Percentiles rank a stretch among this genome's conserved stretches.
Evolutionary conservation across 30 jellyfish, hydroid and myxozoan genomes (phyloP).

Genomic region (Turritopsis rubra): DNA sequence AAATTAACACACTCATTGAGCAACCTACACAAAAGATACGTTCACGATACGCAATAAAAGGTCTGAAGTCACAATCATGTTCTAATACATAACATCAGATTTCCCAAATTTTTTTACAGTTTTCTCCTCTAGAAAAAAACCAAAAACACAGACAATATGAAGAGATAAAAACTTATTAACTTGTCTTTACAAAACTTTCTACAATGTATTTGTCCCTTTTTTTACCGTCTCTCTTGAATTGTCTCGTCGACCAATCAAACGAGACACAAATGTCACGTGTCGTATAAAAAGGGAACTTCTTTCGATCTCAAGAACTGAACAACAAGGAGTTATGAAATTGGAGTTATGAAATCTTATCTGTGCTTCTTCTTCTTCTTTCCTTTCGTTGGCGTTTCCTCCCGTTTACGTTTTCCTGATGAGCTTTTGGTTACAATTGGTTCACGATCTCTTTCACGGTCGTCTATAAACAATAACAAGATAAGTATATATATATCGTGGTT

Average conservation of each 20-base stretch:
- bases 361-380: not conserved
- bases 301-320: not conserved
- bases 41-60: no score
- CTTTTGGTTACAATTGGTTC: not conserved
- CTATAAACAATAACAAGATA: no score
- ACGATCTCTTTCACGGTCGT: slow-evolving; percentile 17
- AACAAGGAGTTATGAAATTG: not conserved
- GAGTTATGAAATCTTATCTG: no score
- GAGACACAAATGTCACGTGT: not conserved
- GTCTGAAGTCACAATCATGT: no score
- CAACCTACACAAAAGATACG: no score
- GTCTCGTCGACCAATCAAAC: not conserved
- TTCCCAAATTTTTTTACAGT: not conserved
- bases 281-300: not conserved
- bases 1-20: no score
- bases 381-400: slow-evolving; percentile 4
- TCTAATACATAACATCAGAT: no score
- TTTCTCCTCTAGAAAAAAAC: not conserved
- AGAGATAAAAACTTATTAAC: not conserved
- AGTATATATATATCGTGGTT: not conserved
- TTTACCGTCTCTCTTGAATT: not conserved
- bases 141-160: no score
- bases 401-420: slow-evolving; percentile 5
- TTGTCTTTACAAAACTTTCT: not conserved
- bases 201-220: not conserved